Percentiles rank a stretch among this genome's conserved stretches.
Conservation (phyloP, 2,797 vertebrate species). For the Sardinella longiceps region DNA sequence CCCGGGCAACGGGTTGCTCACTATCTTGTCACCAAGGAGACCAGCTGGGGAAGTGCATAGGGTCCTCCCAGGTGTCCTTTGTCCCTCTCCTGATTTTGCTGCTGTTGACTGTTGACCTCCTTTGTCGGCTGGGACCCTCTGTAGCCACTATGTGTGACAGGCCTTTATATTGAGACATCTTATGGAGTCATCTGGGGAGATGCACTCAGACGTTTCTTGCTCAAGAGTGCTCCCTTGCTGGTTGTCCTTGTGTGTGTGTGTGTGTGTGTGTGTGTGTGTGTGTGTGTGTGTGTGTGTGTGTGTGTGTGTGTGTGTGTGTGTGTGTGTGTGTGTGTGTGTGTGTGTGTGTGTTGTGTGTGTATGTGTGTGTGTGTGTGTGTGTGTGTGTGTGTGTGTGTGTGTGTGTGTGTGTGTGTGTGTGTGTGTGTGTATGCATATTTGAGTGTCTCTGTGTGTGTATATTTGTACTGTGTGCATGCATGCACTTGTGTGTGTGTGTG, state of each 20-base stretch:
- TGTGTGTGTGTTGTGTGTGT: neutral
- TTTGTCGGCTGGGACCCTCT: neutral
- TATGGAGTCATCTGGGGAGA: neutral
- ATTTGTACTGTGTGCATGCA: constrained; percentile 35
- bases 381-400: neutral
- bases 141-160: neutral
- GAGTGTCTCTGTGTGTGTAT: constrained; percentile 42
- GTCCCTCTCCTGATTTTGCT: neutral
- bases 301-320: constrained; percentile 7
- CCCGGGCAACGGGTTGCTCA: constrained; percentile 70
- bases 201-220: neutral
- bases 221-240: neutral
- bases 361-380: neutral
- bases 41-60: constrained; percentile 22
- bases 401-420: neutral
- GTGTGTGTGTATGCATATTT: constrained; percentile 39
- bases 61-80: neutral
- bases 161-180: neutral
- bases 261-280: constrained; percentile 40
- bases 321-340: too few species aligned
- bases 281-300: constrained; percentile 32
- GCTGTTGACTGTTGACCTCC: neutral
- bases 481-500: constrained; percentile 26
- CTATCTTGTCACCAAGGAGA: constrained; percentile 62
- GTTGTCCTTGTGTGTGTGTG: constrained; percentile 32